Base-by-base conservation (phyloP, 1,140 invertebrate genomes). In the Neodiprion pinetum region DNA sequence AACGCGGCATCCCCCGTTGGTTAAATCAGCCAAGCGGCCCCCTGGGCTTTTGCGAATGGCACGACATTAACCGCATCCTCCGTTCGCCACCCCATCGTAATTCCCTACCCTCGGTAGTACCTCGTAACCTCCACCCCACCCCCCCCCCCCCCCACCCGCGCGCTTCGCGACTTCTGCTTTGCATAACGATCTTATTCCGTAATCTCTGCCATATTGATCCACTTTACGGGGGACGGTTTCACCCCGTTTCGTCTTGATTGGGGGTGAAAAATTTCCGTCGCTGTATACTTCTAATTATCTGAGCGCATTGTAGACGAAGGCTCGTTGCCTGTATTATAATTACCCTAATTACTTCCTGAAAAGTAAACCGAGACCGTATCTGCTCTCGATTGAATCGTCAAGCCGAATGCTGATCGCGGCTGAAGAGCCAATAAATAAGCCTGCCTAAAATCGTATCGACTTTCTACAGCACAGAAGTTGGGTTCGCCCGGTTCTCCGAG, bases 171-270 rank as follows among this genome's bases (percentile, higher is more conserved):
- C 74, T n/a, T 67, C 80, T 83, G 77, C 77, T 88, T 88, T 86
- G 84, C 86, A 87, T 88, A 88, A 88, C 83, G 84, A 86, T 86
- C 86, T 86, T 83, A 84, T 83, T 82, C 75, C 85, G 81, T 85
- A 83, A 87, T 87, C 83, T 85, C 80, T 82, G 77, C 76, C 85
- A 85, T 87, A 87, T 88, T 86, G 85, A 88, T 87, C 85, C 82
- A 78, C 77, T 83, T 86, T 80, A 81, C 70, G 72, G 67, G 28
- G 11, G 53, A 61, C 4, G 53, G 53, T 61, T 61, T 61, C 11
- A 61, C 53, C 11, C 28, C 28, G 28, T 40, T 40, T 40, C 28
- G 28, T 40, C 28, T 40, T 40, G 28, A 40, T 40, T 40, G 28
- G 28, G 28, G 28, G 28, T 40, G 28, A 40, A 40, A 40, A 40